Evolutionary conservation across 1,140 invertebrate species (phyloP), one percentile per base, ranked within the genome.

Genomic region (Temnothorax longispinosus): DNA sequence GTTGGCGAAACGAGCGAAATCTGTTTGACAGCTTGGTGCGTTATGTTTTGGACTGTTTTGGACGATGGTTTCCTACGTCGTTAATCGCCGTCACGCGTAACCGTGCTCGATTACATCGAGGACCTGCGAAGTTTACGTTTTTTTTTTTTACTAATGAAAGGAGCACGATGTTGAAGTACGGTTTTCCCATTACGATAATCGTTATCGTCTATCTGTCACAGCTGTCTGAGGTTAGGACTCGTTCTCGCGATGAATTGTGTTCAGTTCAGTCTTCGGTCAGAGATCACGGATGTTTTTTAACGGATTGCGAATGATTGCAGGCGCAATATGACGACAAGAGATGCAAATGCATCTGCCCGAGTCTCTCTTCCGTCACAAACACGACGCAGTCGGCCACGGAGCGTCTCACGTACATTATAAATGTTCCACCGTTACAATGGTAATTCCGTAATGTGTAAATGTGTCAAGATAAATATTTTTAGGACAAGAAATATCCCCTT

Each of bases 311-410:
- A 72, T 78, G 89, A 94, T 95, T 95, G 56, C 76, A 97, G 97
- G 96, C 95, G 47, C 97, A 97, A 92, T 98, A 98, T 95, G 98
- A 98, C 94, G 98, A 99, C 94, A 98, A 97, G 91, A 95, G 98
- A 93, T 99, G 98, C 92, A 98, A 98, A 95, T 99, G 98, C 94
- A 97, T 98, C 8, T 99, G 98, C 92, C 98, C 98, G 2, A 97
- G 96, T 89, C 96, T 97, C 85, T 96, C 97, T 3, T 97, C 97
- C 11, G 97, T 98, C 11, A 96, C 97, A 27, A 98, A 97, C 94
- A 97, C 96, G 81, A 97, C 97, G 11, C 96, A 97, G 86, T 96
- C 95, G 50, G 95, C 95, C 52, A 94, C 95, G 18, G 96, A 96
- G 82, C 95, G 96, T 74, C 96, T 97, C 89, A 96, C 97, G 69